A percentile compares a stretch with the other conserved stretches of the same genome.
These are phyloP conservation scores for Epinotia brunnichana DNA, from an alignment of 2,888 invertebrate species.

Conservation along the genomic window DNA sequence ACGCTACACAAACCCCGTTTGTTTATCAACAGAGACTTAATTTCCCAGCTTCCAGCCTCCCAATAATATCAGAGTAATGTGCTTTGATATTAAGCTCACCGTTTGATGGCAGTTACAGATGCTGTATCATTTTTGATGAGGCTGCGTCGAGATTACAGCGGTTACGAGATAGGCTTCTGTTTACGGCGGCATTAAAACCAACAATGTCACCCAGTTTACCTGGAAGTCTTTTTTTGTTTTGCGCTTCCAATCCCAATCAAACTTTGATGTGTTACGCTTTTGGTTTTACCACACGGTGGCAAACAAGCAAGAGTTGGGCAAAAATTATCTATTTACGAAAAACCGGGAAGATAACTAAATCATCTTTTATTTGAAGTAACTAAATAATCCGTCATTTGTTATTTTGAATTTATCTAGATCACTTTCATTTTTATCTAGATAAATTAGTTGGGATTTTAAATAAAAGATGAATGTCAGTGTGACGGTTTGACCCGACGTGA, in stretches of 20 bases:
- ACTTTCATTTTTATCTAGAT: too few species aligned
- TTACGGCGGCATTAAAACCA: constrained; percentile 30
- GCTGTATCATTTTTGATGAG: constrained; percentile 37
- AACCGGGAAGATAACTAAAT: too few species aligned
- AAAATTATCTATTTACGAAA: too few species aligned
- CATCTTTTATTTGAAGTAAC: too few species aligned
- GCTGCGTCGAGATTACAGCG: constrained; percentile 27
- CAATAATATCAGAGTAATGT: constrained; percentile 18
- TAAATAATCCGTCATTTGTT: too few species aligned
- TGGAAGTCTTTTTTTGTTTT: not conserved
- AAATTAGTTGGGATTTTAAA: too few species aligned
- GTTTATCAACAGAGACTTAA: not conserved
- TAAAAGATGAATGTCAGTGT: too few species aligned
- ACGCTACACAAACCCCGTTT: not conserved
- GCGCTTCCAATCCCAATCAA: not conserved
- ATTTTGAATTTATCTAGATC: too few species aligned
- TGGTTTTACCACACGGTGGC: too few species aligned
- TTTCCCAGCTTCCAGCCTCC: not conserved
- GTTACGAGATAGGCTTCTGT: constrained; percentile 20
- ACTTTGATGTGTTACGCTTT: not conserved
- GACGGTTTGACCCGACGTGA: too few species aligned
- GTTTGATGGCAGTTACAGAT: constrained; percentile 37
- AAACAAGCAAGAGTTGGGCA: too few species aligned
- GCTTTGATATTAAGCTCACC: constrained; percentile 19
- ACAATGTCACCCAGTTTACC: constrained; percentile 23